Percentiles rank a stretch among this genome's conserved stretches.
Conservation (phyloP, 2,113 vertebrate genomes). For the Heteronetta atricapilla region DNA sequence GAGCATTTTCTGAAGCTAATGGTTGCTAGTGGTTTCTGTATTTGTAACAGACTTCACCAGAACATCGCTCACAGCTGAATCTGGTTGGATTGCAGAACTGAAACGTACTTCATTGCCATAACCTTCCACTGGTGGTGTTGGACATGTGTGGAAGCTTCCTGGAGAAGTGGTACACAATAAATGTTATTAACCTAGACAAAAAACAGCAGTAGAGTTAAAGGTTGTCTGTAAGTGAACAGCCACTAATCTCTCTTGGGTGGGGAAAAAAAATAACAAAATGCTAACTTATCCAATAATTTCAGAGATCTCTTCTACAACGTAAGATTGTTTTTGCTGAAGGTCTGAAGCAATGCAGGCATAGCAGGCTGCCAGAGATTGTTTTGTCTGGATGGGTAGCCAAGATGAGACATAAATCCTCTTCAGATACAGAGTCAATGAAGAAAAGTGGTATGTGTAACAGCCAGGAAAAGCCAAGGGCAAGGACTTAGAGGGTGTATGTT, state of each 20-base stretch:
- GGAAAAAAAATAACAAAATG: background rate
- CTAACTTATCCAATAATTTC: background rate
- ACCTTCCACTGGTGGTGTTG: background rate
- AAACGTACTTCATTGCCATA: background rate
- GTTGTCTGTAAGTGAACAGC: background rate
- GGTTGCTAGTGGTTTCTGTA: background rate
- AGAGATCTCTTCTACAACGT: background rate
- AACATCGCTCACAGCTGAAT: background rate
- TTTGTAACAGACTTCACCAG: background rate
- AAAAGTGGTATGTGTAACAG: constrained; percentile 5
- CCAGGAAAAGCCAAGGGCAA: constrained; percentile 24
- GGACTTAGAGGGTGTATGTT: background rate
- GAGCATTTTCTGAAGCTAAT: background rate
- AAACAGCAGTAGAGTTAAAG: background rate
- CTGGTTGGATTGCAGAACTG: background rate
- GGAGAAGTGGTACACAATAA: background rate
- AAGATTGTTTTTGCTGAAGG: background rate
- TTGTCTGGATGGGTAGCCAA: constrained; percentile 8
- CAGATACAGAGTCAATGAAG: constrained; percentile 14
- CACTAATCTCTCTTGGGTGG: background rate
- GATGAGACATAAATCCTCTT: constrained; percentile 26
- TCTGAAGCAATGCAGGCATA: background rate
- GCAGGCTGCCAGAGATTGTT: background rate
- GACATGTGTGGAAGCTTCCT: background rate
- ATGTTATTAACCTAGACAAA: background rate